Evolutionary conservation across 2,113 vertebrate genomes (phyloP).

Genomic region (Petroica traversi): DNA sequence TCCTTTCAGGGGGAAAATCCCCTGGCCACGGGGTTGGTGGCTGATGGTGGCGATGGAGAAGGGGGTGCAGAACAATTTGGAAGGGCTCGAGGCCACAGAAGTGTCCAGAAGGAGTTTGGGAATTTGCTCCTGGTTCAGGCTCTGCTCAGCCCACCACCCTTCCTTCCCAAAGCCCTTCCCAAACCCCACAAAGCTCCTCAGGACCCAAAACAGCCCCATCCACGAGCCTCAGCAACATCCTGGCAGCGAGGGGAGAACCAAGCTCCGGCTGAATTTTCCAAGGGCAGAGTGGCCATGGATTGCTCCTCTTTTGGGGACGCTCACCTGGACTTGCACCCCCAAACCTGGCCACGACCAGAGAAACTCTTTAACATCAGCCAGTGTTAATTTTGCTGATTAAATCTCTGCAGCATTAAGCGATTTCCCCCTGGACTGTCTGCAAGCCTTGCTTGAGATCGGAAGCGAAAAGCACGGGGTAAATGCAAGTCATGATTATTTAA

Average conservation of each 20-base stretch:
- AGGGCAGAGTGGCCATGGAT: neutral
- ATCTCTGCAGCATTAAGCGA: neutral
- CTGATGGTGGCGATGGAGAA: neutral
- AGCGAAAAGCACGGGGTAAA: neutral
- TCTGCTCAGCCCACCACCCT: neutral
- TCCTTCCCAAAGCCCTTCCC: neutral
- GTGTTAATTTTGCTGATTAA: neutral
- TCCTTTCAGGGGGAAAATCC: neutral
- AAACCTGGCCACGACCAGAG: neutral
- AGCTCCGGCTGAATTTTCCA: fast-evolving
- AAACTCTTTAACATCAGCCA: neutral
- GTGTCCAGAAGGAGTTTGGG: fast-evolving
- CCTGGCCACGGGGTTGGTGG: fast-evolving
- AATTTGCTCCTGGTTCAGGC: neutral
- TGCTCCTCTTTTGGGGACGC: neutral
- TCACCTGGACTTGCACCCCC: neutral
- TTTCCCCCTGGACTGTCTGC: neutral
- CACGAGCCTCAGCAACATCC: neutral
- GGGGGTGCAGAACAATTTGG: fast-evolving
- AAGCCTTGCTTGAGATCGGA: neutral
- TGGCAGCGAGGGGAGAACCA: fast-evolving
- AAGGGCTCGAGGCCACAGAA: neutral
- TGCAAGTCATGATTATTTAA: neutral
- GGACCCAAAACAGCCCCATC: neutral
- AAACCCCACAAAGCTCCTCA: neutral